phyloP scores from a whole-genome alignment of 2,113 vertebrate genomes.

The Eolophus roseicapilla region DNA sequence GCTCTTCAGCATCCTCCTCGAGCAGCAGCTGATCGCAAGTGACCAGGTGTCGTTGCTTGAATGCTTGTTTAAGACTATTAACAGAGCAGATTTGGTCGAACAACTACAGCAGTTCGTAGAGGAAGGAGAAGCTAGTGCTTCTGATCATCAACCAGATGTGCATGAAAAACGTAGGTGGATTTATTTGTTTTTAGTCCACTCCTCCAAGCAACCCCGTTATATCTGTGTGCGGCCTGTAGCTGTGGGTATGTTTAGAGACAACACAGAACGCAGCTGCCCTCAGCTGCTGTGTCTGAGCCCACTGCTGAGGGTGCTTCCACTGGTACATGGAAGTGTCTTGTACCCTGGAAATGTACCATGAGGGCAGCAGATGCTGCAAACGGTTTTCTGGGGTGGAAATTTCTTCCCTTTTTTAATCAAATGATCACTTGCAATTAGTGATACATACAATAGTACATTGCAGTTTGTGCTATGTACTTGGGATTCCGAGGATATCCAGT shows the following conservation, averaged over 20 bases:
- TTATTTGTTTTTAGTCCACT: background rate
- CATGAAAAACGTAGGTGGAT: conserved; percentile 71
- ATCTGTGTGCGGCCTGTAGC: accelerated
- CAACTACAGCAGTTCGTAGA: conserved; percentile 30
- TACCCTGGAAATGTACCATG: accelerated
- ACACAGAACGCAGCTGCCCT: background rate
- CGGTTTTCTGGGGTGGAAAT: background rate
- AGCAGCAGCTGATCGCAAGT: conserved; percentile 25
- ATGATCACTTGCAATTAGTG: background rate
- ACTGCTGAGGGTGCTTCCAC: accelerated
- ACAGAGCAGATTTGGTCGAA: conserved; percentile 43
- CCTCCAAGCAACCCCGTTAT: background rate
- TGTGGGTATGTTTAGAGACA: background rate
- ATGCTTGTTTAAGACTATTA: background rate
- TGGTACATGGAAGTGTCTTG: background rate
- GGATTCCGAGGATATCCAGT: background rate
- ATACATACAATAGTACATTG: background rate
- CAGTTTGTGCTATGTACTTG: accelerated
- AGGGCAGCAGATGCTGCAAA: background rate
- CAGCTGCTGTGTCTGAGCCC: background rate
- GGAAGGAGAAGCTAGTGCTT: accelerated
- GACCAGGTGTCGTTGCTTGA: background rate
- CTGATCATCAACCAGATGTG: background rate
- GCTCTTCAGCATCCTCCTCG: conserved; percentile 68
- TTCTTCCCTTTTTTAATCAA: accelerated